phyloP scores from a whole-genome alignment of 2,113 vertebrate species.

The Seriola aureovittata region DNA sequence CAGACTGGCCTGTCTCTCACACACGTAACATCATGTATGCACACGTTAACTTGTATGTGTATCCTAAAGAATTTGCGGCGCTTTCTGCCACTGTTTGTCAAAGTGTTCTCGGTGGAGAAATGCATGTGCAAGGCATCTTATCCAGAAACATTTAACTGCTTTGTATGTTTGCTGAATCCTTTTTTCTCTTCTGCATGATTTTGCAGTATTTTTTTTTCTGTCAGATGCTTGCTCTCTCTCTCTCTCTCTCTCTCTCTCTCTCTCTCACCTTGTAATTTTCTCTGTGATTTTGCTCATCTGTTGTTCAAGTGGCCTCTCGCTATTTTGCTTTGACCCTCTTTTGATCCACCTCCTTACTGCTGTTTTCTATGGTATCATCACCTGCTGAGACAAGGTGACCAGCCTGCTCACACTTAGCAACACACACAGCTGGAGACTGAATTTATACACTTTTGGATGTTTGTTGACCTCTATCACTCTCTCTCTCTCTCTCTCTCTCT shows the following conservation, averaged over 20 bases:
- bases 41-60: no score
- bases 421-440: conserved; percentile 50
- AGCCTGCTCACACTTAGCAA: conserved; percentile 10
- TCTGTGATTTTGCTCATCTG: conserved; percentile 32
- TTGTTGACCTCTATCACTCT: conserved; percentile 42
- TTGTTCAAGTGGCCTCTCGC: conserved; percentile 20
- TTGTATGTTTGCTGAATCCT: neutral
- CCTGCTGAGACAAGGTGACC: conserved; percentile 67
- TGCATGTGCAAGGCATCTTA: neutral
- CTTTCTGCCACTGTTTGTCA: neutral
- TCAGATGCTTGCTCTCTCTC: neutral
- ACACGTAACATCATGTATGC: no score
- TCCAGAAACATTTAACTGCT: neutral
- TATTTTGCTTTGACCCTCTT: conserved; percentile 51
- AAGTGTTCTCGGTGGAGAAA: neutral
- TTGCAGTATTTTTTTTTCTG: neutral
- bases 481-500: conserved; percentile 6
- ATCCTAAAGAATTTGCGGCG: no score
- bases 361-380: conserved; percentile 31
- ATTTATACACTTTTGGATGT: conserved; percentile 32
- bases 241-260: no score
- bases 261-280: conserved; percentile 13
- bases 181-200: neutral
- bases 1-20: no score
- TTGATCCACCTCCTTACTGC: conserved; percentile 40